Base-by-base conservation (phyloP, 2,888 invertebrate species). In the Drosophila stalkeri region DNA sequence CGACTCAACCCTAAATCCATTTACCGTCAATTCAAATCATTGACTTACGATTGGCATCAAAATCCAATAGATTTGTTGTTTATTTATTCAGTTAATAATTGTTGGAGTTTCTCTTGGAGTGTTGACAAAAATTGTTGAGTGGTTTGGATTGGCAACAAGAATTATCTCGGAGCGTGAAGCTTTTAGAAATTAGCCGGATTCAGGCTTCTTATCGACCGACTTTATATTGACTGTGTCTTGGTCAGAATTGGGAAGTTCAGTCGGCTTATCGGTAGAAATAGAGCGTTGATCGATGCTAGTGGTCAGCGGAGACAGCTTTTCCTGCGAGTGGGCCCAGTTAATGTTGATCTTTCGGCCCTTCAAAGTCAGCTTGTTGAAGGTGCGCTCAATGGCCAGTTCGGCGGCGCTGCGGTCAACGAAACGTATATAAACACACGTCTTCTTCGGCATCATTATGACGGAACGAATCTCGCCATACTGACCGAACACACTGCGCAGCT, bases 271-370 rank as follows among this genome's bases (percentile, higher is more conserved):
- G 8, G 3, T 3, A 8, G 3, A 0, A 2, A 0, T 20, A 14
- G 0, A 14, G 20, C 20, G 44, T 1, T 7, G 12, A 46, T 23
- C 7, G 1, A 2, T 14, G 20, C 20, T 20, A 2, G 7, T 0
- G 1, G 12, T 9, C 12, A 6, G 0, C 12, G 20, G 2, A 7
- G 14, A 0, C 3, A 2, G 16, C 23, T 12, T 23, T 2, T 2
- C 1, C 46, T 23, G 23, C 8, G 49, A 31, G 11, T 11, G 31
- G 1, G 31, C 49, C 49, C 49, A 49, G 5, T 12, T 31, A 11
- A 49, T 11, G 49, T 3, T 49, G 11, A n/a, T 11, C n/a, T 31
- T 31, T 11, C 49, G 49, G 11, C 27, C 49, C 3, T 31, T 9
- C 0, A 49, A 11, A 11, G 11, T 0, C 31, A 49, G n/a, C n/a